A percentile compares a stretch with the other conserved stretches of the same genome.
These are phyloP conservation scores for Drosophila takahashii DNA, from an alignment of 1,140 invertebrate genomes.

Conservation along the genomic window DNA sequence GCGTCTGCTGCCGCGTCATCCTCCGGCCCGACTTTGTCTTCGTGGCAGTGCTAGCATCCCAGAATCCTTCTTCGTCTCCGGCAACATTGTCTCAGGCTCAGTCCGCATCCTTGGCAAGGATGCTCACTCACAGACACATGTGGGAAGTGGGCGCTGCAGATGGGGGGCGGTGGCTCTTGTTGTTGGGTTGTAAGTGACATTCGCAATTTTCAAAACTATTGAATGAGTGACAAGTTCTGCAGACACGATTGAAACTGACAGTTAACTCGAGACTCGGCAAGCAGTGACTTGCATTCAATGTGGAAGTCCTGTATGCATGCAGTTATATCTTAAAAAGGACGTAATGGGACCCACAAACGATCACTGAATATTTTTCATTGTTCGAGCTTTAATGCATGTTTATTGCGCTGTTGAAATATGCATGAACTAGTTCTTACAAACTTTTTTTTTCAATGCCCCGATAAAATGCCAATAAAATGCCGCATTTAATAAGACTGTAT, in stretches of 20 bases:
- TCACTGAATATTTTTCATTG: conserved; percentile 9
- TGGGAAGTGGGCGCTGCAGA: background rate
- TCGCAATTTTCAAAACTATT: conserved; percentile 84
- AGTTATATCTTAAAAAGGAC: conserved; percentile 28
- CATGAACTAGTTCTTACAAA: too few species aligned
- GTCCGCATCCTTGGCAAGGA: conserved; percentile 67
- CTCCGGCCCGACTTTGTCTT: conserved; percentile 59
- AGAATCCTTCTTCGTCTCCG: conserved; percentile 28
- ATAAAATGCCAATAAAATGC: conserved; percentile 8
- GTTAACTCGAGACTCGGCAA: conserved; percentile 50
- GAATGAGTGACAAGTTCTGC: conserved; percentile 84
- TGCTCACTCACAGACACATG: conserved; percentile 50
- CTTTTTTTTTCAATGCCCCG: background rate
- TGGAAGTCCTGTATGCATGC: conserved; percentile 2
- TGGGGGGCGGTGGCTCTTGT: conserved; percentile 32
- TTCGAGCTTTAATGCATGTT: conserved; percentile 1
- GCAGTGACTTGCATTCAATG: conserved; percentile 40
- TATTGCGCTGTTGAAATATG: background rate
- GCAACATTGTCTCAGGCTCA: conserved; percentile 75
- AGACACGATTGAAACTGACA: conserved; percentile 84
- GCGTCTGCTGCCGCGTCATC: conserved; percentile 79
- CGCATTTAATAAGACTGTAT: conserved; percentile 50
- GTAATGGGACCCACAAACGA: conserved; percentile 33
- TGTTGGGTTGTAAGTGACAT: conserved; percentile 82
- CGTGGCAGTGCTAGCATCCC: conserved; percentile 10